These are phyloP conservation scores for Pegoplata infirma DNA, from an alignment of 2,888 invertebrate species.

Conservation along the genomic window DNA sequence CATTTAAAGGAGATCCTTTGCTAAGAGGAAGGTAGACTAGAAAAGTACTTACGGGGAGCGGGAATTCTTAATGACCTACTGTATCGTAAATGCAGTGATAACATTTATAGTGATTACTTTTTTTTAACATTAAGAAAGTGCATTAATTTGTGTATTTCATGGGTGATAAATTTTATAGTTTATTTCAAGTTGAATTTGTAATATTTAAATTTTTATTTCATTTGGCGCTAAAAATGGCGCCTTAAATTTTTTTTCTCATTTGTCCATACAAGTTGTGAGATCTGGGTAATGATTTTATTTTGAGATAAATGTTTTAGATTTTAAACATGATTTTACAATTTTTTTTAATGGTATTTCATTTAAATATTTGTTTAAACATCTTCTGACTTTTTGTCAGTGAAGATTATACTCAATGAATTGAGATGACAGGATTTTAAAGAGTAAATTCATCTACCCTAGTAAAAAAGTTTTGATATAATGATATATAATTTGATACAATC, in stretches of 20 bases:
- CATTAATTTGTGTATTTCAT: constrained; percentile 36
- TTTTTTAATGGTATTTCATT: constrained; percentile 33
- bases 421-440: no score
- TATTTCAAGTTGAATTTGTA: constrained; percentile 65
- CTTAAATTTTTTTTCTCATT: no score
- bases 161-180: constrained; percentile 57
- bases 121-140: constrained; percentile 39
- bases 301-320: constrained; percentile 57
- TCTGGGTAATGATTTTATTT: no score
- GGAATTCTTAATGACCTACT: no score
- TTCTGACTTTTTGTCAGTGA: background rate
- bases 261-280: no score
- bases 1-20: constrained; percentile 33
- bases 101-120: background rate
- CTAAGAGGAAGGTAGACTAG: constrained; percentile 4
- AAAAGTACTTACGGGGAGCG: no score
- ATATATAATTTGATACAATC: no score
- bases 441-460: no score
- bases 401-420: no score
- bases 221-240: constrained; percentile 73
- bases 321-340: constrained; percentile 58
- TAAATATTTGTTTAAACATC: background rate
- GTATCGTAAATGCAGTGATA: background rate
- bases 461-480: no score
- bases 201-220: constrained; percentile 65